Percentiles rank a stretch among this genome's conserved stretches.
Evolutionary conservation across 1,140 invertebrate species (phyloP).

Genomic region (Macrostomum lignano): DNA sequence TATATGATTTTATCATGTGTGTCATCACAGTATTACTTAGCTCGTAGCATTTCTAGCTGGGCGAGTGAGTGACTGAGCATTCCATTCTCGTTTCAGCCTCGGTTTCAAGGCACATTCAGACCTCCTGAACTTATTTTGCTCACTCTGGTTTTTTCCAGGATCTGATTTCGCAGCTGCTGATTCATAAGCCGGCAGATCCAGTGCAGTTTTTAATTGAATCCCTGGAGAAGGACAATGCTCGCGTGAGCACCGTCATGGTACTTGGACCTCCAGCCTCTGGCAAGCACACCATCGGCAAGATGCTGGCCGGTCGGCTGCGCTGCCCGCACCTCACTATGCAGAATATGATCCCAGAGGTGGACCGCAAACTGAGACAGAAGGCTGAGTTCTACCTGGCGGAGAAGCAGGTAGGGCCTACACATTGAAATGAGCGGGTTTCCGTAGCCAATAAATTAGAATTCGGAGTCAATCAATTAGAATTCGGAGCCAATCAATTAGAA

Average conservation of each 20-base stretch:
- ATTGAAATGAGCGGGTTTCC: no score
- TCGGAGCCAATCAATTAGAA: no score
- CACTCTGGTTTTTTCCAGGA: constrained; percentile 11
- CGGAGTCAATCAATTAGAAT: no score
- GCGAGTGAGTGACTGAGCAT: no score
- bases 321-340: constrained; percentile 16
- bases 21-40: no score
- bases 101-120: constrained; percentile 23
- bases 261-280: constrained; percentile 26
- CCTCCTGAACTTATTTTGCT: neutral
- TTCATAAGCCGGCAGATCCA: constrained; percentile 20
- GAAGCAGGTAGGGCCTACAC: no score
- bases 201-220: constrained; percentile 18
- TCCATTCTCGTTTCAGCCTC: no score
- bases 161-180: constrained; percentile 19
- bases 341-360: constrained; percentile 15
- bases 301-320: constrained; percentile 16
- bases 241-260: constrained; percentile 17
- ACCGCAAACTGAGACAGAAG: no score
- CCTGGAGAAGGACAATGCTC: constrained; percentile 20
- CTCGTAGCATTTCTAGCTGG: no score
- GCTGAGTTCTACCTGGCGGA: no score
- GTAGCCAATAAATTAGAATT: no score
- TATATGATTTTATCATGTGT: no score
- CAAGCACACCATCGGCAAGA: constrained; percentile 20